A percentile compares a stretch with the other conserved stretches of the same genome.
Evolutionary conservation across 2,113 vertebrate species (phyloP).

Genomic region (Crotalus viridis): DNA sequence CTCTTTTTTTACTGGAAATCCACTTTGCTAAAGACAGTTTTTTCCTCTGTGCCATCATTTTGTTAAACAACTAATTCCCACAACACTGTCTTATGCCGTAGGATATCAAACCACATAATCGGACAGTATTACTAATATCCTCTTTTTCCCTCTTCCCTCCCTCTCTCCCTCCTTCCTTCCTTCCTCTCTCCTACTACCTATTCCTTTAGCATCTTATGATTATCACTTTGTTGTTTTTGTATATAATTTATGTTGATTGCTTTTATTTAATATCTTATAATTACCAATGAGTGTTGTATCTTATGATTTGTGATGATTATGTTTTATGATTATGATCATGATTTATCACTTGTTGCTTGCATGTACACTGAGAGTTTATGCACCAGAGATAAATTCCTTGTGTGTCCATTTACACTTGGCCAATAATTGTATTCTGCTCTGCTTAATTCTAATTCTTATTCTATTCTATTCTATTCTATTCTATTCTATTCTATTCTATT

Average conservation of each 20-base stretch:
- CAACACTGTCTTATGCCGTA: not conserved
- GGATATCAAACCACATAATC: not conserved
- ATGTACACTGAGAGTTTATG: not conserved
- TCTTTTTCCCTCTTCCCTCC: not conserved
- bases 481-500: not conserved
- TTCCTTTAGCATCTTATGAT: not conserved
- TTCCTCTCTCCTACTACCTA: not conserved
- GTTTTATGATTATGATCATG: not conserved
- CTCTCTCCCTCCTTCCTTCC: too few relatives aligned
- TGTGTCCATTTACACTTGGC: too few relatives aligned
- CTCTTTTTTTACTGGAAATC: slow-evolving; percentile 59
- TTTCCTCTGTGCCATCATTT: not conserved
- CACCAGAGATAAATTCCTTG: too few relatives aligned
- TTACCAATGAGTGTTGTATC: too few relatives aligned
- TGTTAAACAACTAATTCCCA: not conserved
- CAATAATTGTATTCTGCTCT: not conserved
- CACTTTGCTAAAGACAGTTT: slow-evolving; percentile 52
- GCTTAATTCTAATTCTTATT: too few relatives aligned
- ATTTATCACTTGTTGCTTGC: not conserved
- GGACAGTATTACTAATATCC: not conserved
- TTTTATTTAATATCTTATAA: not conserved
- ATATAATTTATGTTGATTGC: not conserved
- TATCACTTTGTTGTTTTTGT: too few relatives aligned
- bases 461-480: too few relatives aligned
- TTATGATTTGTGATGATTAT: not conserved